Percentiles rank a stretch among this genome's conserved stretches.
phyloP scores from a whole-genome alignment of 1,140 invertebrate species.

The Sycobia sp. region DNA sequence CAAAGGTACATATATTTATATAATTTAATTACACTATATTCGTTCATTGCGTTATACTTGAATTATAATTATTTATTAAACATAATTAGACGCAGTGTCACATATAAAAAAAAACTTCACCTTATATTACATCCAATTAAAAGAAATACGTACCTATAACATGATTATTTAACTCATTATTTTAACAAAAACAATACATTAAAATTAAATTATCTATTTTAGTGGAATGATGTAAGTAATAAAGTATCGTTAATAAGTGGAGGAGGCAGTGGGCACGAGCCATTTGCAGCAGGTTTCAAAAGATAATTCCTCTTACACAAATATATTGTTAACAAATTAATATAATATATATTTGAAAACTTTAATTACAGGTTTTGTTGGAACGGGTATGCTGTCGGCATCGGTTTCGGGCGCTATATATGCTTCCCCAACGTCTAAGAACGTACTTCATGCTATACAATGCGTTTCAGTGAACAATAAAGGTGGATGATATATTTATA shows the following conservation, averaged over 20 bases:
- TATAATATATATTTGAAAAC: neutral
- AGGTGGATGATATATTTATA: slow-evolving; percentile 49
- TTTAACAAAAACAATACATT: too few species aligned
- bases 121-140: too few species aligned
- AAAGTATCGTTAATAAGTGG: slow-evolving; percentile 78
- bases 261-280: slow-evolving; percentile 88
- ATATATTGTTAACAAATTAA: too few species aligned
- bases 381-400: slow-evolving; percentile 76
- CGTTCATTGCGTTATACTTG: too few species aligned
- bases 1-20: slow-evolving; percentile 50
- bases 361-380: slow-evolving; percentile 72
- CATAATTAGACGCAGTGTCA: too few species aligned
- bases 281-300: slow-evolving; percentile 74
- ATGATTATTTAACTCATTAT: too few species aligned
- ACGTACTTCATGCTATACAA: slow-evolving; percentile 72
- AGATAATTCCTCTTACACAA: neutral
- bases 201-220: slow-evolving; percentile 3
- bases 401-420: slow-evolving; percentile 79
- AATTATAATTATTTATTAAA: too few species aligned
- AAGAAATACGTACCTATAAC: too few species aligned
- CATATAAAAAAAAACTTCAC: too few species aligned
- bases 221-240: slow-evolving; percentile 58
- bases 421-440: slow-evolving; percentile 75
- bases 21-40: too few species aligned
- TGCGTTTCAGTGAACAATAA: slow-evolving; percentile 61